Base-by-base conservation (phyloP, 1,140 invertebrate species). In the Drepana arcuata region DNA sequence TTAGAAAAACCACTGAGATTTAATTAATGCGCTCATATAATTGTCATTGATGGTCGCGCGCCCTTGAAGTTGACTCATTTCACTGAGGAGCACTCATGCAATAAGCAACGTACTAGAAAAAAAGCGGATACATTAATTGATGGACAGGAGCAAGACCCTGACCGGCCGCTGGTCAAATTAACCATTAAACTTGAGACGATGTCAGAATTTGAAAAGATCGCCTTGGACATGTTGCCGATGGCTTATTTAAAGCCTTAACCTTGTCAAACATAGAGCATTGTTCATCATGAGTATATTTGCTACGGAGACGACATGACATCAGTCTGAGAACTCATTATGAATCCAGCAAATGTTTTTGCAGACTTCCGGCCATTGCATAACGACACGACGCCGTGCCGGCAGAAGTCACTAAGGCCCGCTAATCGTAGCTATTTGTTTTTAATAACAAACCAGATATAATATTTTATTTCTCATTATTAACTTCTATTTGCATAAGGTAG, bases 51-150 rank as follows among this genome's bases (percentile, higher is more conserved):
- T 49, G 33, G 60, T 48, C 73, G 62, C 64, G 64, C 72, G 69
- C 59, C 64, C 54, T 68, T 65, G 51, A 28, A 27, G 61, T 67
- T 70, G 69, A 75, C 60, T 72, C 71, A 66, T 60, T n/a, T n/a
- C n/a, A n/a, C n/a, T n/a, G n/a, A 54, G 51, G 54, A 63, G 53
- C 44, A 66, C 63, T 73, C 74, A 75, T 75, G 71, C 69, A 77
- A 72, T 75, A 73, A 71, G 62, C 61, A 62, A 60, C 48, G 51
- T 59, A 63, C 58, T 62, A 75, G 64, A 73, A 69, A 70, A 69
- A 71, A 72, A 73, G 56, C 73, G 75, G 71, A 80, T 70, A 70
- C 60, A 52, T 57, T 72, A 74, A 80, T 78, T 80, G 56, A 72
- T 65, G 51, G 58, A 37, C 58, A 46, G 49, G 56, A 56, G 49